Conservation (phyloP, 2,888 invertebrate genomes). For the Netelia inedita region DNA sequence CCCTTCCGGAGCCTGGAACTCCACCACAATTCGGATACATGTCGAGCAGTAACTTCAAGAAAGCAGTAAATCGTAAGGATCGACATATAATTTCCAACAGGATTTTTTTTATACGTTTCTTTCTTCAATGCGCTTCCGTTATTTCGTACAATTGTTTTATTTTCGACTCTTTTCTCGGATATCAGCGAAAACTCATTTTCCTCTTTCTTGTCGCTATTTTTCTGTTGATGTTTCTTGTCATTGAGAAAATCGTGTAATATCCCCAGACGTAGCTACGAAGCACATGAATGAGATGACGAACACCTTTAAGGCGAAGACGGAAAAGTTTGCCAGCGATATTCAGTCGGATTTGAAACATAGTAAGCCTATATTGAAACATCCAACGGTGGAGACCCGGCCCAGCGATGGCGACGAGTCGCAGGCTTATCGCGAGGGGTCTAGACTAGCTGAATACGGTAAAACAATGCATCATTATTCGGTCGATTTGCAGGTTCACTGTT, state of each 20-base stretch:
- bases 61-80: conserved; percentile 83
- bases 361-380: conserved; percentile 85
- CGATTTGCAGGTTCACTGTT: conserved; percentile 49
- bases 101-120: conserved; percentile 49
- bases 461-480: conserved; percentile 8
- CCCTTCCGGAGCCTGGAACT: conserved; percentile 74
- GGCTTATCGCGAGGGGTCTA: conserved; percentile 90
- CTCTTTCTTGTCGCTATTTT: neutral
- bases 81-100: neutral
- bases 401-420: conserved; percentile 87
- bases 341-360: conserved; percentile 87
- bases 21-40: conserved; percentile 88
- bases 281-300: conserved; percentile 89
- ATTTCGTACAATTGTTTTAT: conserved; percentile 2
- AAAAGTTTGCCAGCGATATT: conserved; percentile 89
- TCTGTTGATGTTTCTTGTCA: conserved; percentile 41
- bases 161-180: conserved; percentile 9
- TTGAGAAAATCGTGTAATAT: conserved; percentile 42
- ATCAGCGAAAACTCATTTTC: too few species aligned
- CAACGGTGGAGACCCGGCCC: conserved; percentile 76
- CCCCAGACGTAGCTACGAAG: conserved; percentile 87
- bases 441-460: conserved; percentile 90
- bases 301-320: conserved; percentile 89
- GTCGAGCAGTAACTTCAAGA: conserved; percentile 81
- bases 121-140: neutral